Conservation (phyloP, 1,140 invertebrate genomes). For the Pseudomyrmex flavicornis region DNA sequence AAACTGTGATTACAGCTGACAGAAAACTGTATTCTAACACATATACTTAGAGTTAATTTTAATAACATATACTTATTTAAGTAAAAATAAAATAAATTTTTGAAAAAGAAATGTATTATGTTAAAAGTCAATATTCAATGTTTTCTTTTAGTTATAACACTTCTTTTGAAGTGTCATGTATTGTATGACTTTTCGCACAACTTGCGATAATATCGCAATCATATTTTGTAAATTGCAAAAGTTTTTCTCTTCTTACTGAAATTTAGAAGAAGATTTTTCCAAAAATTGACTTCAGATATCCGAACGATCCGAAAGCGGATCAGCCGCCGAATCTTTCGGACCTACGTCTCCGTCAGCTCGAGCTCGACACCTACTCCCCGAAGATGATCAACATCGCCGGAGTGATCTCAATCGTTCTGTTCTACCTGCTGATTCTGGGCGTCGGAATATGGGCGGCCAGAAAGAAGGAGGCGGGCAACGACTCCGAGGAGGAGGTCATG, state of each 20-base stretch:
- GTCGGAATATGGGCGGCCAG: constrained; percentile 98
- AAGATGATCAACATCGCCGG: constrained; percentile 96
- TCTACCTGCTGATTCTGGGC: constrained; percentile 96
- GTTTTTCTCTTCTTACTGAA: background rate
- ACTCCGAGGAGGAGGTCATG: constrained; percentile 98
- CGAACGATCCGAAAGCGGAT: constrained; percentile 80
- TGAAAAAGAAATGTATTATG: no score
- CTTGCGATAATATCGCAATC: background rate
- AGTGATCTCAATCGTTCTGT: constrained; percentile 95
- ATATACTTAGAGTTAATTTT: no score
- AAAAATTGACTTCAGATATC: constrained; percentile 74
- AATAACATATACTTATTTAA: no score
- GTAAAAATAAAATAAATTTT: no score
- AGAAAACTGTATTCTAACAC: no score
- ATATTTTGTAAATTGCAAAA: background rate
- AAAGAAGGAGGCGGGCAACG: constrained; percentile 94
- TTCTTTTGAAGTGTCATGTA: no score
- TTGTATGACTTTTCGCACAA: no score
- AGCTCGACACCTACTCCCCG: constrained; percentile 80
- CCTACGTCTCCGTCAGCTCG: constrained; percentile 80
- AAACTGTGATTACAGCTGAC: no score
- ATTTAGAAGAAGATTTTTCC: background rate
- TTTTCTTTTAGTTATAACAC: no score
- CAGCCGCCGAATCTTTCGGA: constrained; percentile 80
- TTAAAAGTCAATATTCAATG: no score